These are phyloP conservation scores for Alcedo quadribrachys DNA, from an alignment of 2,797 vertebrate genomes.

Conservation along the genomic window DNA sequence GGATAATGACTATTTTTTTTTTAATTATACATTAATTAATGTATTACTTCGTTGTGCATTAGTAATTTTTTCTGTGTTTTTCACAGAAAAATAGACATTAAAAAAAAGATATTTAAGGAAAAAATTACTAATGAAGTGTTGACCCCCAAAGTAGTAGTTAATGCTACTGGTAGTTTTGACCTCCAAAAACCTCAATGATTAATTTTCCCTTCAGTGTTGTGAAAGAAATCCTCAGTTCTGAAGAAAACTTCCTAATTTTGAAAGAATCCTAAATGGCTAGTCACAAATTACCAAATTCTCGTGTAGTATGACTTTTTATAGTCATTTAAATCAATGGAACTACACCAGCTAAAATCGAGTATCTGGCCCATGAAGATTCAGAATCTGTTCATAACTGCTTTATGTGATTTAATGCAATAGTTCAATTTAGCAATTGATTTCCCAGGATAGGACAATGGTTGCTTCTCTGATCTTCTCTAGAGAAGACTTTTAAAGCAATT, in stretches of 20 bases:
- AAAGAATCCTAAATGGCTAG: not conserved
- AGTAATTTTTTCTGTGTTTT: not conserved
- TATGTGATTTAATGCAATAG: not conserved
- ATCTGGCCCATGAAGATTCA: not conserved
- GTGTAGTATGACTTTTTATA: not conserved
- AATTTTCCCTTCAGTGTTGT: not conserved
- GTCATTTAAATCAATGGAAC: not conserved
- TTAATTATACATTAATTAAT: not conserved
- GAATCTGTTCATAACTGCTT: not conserved
- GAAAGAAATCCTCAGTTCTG: not conserved
- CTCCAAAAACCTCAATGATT: not conserved
- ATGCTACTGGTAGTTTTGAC: not conserved
- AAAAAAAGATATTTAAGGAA: not conserved
- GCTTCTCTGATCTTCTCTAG: not conserved
- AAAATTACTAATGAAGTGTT: not conserved
- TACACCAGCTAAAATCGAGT: not conserved
- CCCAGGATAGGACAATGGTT: not conserved
- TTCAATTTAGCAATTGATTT: not conserved
- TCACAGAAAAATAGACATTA: not conserved
- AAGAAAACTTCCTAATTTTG: not conserved
- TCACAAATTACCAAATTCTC: not conserved
- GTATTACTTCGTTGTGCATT: not conserved
- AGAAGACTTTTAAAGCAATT: not conserved
- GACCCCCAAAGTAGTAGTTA: not conserved
- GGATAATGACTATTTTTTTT: not conserved